Conservation (phyloP, 2,113 vertebrate species). For the Seriola rivoliana region DNA sequence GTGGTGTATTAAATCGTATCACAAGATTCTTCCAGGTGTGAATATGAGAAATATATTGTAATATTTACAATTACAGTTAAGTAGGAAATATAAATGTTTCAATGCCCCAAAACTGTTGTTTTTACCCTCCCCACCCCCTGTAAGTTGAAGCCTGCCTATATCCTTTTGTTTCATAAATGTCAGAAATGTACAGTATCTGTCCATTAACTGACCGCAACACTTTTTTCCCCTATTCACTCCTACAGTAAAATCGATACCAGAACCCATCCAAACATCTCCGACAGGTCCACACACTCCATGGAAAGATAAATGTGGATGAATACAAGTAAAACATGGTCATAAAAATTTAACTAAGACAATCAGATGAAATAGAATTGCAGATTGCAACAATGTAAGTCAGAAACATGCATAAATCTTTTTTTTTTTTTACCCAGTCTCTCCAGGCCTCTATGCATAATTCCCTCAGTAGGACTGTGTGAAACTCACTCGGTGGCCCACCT, state of each 20-base stretch:
- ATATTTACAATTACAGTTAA: no score
- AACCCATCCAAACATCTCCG: not conserved
- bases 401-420: slow-evolving; percentile 1
- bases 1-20: no score
- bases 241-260: not conserved
- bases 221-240: not conserved
- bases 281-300: not conserved
- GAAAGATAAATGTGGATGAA: slow-evolving; percentile 5
- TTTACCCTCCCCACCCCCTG: no score
- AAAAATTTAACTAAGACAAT: slow-evolving; percentile 14
- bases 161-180: not conserved
- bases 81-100: no score
- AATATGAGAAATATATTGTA: no score
- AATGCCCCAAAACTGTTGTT: no score
- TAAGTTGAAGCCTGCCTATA: no score
- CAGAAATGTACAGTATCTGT: not conserved
- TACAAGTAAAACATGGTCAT: slow-evolving; percentile 15
- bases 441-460: slow-evolving; percentile 63
- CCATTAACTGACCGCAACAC: not conserved
- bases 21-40: no score
- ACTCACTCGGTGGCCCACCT: slow-evolving; percentile 39
- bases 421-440: slow-evolving; percentile 11
- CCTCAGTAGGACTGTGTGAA: slow-evolving; percentile 41
- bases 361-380: slow-evolving; percentile 49
- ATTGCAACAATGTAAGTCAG: slow-evolving; percentile 9